These are phyloP conservation scores for Zonotrichia leucophrys DNA, from an alignment of 2,113 vertebrate genomes.

Conservation along the genomic window DNA sequence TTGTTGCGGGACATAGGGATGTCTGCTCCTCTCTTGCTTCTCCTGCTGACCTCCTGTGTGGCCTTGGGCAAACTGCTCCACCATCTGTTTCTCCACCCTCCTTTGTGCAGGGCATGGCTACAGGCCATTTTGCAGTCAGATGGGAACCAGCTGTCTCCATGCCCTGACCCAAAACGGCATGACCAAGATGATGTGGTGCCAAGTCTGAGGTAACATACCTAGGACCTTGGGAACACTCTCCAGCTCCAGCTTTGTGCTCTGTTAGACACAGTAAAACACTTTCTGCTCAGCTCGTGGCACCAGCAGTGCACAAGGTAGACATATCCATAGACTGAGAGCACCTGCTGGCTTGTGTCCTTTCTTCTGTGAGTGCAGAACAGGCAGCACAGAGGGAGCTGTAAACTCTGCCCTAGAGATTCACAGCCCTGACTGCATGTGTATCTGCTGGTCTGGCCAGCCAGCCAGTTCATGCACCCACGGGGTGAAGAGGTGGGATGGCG, in stretches of 20 bases:
- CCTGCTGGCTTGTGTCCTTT: not conserved
- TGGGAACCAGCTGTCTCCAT: not conserved
- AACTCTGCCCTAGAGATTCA: not conserved
- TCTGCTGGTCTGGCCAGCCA: not conserved
- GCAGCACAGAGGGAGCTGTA: not conserved
- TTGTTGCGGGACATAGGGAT: not conserved
- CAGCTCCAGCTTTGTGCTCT: not conserved
- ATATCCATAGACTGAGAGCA: not conserved
- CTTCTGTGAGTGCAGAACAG: not conserved
- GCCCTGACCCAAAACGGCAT: not conserved
- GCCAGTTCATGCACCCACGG: rapidly evolving
- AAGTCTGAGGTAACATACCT: not conserved
- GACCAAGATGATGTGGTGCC: not conserved
- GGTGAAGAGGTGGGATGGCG: not conserved
- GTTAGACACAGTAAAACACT: rapidly evolving
- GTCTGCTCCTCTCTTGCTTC: not conserved
- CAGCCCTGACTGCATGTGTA: not conserved
- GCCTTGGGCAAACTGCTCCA: conserved; percentile 11
- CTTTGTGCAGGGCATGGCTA: not conserved
- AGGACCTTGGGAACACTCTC: not conserved
- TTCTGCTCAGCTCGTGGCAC: not conserved
- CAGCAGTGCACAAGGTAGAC: not conserved
- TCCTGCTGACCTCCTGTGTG: not conserved
- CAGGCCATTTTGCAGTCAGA: not conserved
- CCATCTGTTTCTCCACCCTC: conserved; percentile 22